Evolutionary conservation across 2,797 vertebrate species (phyloP).

Genomic region (Coregonus ussuriensis): DNA sequence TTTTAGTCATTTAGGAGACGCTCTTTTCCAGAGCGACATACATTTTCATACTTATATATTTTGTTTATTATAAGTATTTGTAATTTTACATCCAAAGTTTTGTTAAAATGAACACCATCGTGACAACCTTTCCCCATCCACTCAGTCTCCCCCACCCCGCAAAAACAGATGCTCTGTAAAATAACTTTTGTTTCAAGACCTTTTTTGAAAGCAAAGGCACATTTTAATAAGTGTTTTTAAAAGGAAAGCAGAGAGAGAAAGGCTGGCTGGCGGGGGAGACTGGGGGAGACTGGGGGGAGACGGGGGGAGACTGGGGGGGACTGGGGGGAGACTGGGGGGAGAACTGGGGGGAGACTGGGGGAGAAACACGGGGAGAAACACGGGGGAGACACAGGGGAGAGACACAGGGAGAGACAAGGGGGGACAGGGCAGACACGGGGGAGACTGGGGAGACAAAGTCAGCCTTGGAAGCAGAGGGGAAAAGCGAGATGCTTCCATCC

Average conservation of each 20-base stretch:
- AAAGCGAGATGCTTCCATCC: slow-evolving; percentile 51
- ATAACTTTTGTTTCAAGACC: slow-evolving; percentile 74
- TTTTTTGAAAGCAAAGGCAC: slow-evolving; percentile 80
- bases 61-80: slow-evolving; percentile 82
- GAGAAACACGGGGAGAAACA: too few relatives aligned
- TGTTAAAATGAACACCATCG: slow-evolving; percentile 75
- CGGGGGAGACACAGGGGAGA: too few relatives aligned
- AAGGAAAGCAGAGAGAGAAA: slow-evolving; percentile 61
- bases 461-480: slow-evolving; percentile 51
- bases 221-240: slow-evolving; percentile 74
- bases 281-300: too few relatives aligned
- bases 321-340: too few relatives aligned
- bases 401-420: too few relatives aligned
- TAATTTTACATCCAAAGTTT: slow-evolving; percentile 77
- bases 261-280: slow-evolving; percentile 26
- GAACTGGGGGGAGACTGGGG: too few relatives aligned
- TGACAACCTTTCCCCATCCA: slow-evolving; percentile 53
- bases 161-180: slow-evolving; percentile 72
- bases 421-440: too few relatives aligned
- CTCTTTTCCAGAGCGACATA: too few relatives aligned
- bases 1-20: too few relatives aligned
- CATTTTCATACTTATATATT: slow-evolving; percentile 61
- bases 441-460: slow-evolving; percentile 55
- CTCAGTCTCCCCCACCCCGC: slow-evolving; percentile 1
- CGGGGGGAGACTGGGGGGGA: too few relatives aligned